A percentile compares a stretch with the other conserved stretches of the same genome.
Evolutionary conservation across 2,797 vertebrate species (phyloP).

Genomic region (Pantherophis alleghaniensis): DNA sequence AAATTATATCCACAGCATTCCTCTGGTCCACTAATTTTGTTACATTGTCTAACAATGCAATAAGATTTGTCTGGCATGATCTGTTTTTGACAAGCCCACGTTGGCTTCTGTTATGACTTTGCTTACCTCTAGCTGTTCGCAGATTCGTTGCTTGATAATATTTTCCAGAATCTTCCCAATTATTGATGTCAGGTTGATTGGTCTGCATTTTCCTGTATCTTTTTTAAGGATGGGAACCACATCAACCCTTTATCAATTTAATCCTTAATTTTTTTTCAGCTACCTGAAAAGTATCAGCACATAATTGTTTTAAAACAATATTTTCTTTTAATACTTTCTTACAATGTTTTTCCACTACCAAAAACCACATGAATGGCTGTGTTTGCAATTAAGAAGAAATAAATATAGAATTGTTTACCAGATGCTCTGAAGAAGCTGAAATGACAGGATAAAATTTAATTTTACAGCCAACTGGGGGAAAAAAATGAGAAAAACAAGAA

Average conservation of each 20-base stretch:
- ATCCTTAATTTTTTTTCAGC: background rate
- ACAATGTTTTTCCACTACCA: conserved; percentile 40
- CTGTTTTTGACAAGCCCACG: background rate
- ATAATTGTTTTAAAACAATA: conserved; percentile 26
- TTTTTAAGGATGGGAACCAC: background rate
- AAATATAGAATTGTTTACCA: conserved; percentile 25
- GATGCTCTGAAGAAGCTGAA: background rate
- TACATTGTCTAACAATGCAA: background rate
- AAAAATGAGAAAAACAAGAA: conserved; percentile 31
- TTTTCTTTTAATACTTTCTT: conserved; percentile 38
- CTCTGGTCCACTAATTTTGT: background rate
- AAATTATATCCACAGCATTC: background rate
- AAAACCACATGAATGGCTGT: conserved; percentile 28
- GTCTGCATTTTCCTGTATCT: background rate
- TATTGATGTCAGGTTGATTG: background rate
- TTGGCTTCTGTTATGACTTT: background rate
- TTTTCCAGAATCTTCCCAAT: background rate
- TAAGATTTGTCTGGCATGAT: background rate
- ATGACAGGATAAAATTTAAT: conserved; percentile 42
- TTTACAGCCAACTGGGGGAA: conserved; percentile 38
- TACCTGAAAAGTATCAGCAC: conserved; percentile 16
- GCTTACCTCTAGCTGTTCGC: too few species aligned
- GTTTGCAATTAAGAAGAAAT: conserved; percentile 59
- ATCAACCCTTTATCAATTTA: background rate
- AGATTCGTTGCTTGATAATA: background rate